Percentiles rank a stretch among this genome's conserved stretches.
Conservation (phyloP, 2,113 vertebrate species). For the Chunga burmeisteri region DNA sequence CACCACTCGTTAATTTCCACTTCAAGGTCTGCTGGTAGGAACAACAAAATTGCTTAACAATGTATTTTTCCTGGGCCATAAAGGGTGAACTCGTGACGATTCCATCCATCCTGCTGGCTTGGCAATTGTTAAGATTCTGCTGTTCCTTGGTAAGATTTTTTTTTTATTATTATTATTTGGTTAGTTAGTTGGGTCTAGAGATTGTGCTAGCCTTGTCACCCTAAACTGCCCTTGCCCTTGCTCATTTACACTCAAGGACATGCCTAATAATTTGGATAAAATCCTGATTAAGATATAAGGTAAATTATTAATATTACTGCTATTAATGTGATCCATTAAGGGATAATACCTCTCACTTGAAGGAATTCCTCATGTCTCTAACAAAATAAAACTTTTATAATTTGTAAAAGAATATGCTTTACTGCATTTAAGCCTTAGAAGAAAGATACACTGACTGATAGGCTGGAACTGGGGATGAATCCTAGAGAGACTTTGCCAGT, state of each 20-base stretch:
- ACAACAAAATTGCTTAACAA: conserved; percentile 70
- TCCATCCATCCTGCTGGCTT: conserved; percentile 59
- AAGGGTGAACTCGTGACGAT: conserved; percentile 24
- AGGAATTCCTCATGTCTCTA: conserved; percentile 33
- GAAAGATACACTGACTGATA: conserved; percentile 49
- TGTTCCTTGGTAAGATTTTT: conserved; percentile 36
- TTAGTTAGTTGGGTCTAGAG: conserved; percentile 3
- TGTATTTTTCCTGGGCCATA: conserved; percentile 64
- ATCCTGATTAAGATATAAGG: background rate
- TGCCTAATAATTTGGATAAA: background rate
- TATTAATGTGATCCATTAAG: conserved; percentile 20
- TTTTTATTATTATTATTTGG: conserved; percentile 1
- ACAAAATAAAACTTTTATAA: conserved; percentile 57
- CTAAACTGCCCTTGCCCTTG: conserved; percentile 22
- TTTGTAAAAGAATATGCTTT: conserved; percentile 43
- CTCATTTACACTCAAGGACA: background rate
- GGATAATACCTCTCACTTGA: background rate
- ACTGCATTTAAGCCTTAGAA: conserved; percentile 35
- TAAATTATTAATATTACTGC: conserved; percentile 27
- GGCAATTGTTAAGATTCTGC: conserved; percentile 60
- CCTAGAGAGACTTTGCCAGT: conserved; percentile 34
- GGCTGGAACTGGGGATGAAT: conserved; percentile 29
- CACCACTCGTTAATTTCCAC: conserved; percentile 77
- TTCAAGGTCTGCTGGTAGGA: conserved; percentile 75
- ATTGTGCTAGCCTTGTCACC: background rate